Evolutionary conservation across 1,140 invertebrate genomes (phyloP), one percentile per base, ranked within the genome.

Genomic region (Temnothorax nylanderi): DNA sequence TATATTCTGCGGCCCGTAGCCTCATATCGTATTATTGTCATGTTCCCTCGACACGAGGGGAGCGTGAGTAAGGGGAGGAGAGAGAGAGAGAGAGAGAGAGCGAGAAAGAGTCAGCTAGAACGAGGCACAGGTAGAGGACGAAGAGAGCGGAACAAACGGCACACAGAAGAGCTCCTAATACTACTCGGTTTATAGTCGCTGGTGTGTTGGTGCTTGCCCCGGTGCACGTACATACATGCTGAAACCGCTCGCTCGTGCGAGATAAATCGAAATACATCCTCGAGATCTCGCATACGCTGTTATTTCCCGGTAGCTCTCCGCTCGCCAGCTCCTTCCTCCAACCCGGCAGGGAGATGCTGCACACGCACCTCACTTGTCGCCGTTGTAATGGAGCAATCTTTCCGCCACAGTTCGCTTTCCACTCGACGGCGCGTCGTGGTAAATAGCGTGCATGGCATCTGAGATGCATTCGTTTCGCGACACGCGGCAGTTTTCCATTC

Each of bases 21-120:
- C 91, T 94, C 93, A 93, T 94, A 94, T 93, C 91, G 93, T 92
- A 93, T 94, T 94, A 94, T 94, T 94, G 93, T 94, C 93, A 93
- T 94, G 93, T 94, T 94, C 92, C 89, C 88, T 88, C 92, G 92
- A 92, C 92, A 92, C 89, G 74, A 90, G 89, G 86, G 88, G 88
- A 84, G 85, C 65, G 51, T n/a, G 71, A 81, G 67, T 51, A 86
- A 51, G 74, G 67, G 76, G 60, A 81, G 87, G 54, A 88, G 75
- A 91, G 84, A 69, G 18, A 89, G 84, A 89, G 54, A 32, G 81
- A 26, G 37, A 89, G 87, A 58, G 58, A 62, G 76, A 74, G 34
- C 34, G 62, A 62, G 34, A 65, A 67, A 88, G 56, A 58, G 81
- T 11, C 75, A n/a, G 75, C 56, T 62, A 37, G n/a, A n/a, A 44